phyloP scores from a whole-genome alignment of 2,888 invertebrate species.

The Bugula neritina region DNA sequence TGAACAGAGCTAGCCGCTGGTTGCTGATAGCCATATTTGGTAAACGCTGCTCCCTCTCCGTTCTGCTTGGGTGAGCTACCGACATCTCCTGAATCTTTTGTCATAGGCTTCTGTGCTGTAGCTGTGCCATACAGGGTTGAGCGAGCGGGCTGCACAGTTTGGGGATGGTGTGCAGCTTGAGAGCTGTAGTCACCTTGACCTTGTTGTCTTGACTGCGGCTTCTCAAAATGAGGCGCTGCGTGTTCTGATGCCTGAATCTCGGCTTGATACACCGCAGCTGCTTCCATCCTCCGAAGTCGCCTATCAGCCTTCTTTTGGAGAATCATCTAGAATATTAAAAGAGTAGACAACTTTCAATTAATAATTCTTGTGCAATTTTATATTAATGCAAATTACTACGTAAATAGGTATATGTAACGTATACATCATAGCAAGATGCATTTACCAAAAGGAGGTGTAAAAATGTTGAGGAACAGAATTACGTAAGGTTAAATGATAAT shows the following conservation, averaged over 20 bases:
- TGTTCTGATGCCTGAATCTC: conserved; percentile 33
- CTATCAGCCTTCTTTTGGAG: conserved; percentile 50
- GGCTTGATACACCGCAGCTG: background rate
- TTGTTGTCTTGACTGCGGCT: background rate
- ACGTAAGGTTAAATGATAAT: no score
- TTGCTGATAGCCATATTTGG: background rate
- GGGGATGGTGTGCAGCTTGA: background rate
- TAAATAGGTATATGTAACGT: no score
- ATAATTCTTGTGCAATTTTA: no score
- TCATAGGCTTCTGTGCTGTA: background rate
- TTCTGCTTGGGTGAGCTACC: background rate
- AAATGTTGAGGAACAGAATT: no score
- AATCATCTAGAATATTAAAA: no score
- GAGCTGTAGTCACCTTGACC: background rate
- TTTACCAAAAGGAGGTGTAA: no score
- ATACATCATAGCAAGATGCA: no score
- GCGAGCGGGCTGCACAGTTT: background rate
- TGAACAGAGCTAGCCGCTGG: no score
- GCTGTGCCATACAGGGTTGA: background rate
- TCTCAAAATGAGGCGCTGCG: conserved; percentile 35
- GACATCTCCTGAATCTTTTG: background rate
- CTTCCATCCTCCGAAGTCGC: conserved; percentile 35
- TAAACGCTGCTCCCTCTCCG: background rate
- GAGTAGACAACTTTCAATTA: no score
- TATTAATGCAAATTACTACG: no score